Evolutionary conservation across 1,140 invertebrate genomes (phyloP), one percentile per base, ranked within the genome.

Genomic region (Dreissena polymorpha): DNA sequence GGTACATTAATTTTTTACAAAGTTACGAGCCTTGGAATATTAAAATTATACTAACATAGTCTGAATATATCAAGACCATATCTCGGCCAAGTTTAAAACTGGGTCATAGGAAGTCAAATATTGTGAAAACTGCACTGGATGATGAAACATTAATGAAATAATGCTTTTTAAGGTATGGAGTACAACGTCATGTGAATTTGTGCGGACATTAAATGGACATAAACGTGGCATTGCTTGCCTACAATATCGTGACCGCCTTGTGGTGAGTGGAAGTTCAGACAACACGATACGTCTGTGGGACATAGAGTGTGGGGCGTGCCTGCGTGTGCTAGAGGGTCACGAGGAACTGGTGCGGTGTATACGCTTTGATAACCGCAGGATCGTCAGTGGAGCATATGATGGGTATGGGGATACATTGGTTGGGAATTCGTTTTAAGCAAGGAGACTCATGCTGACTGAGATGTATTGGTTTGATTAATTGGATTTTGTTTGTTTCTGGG

Each of bases 241-340:
- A 51, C 99, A 99, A 93, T 99, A 99, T 94, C 94, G 98, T 76
- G 98, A 99, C 94, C 95, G 98, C 83, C 95, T 99, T 49, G 98
- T 99, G 12, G 99, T 99, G 72, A 99, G 98, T 93, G 99, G 99
- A 75, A 99, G 98, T 90, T 99, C 98, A 79, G 99, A 99, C 94
- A 99, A 99, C 94, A 99, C 99, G 0, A 99, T 99, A 88, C 95
- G 98, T 87, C 94, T 99, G 85, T 99, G 99, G 99, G 99, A 99
- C 93, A 99, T 99, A 91, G 98, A 99, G 94, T 98, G 97, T 93
- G 99, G 98, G 69, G 97, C 97, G 76, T 99, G 99, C 94, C 94
- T 99, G 74, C 95, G 99, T 79, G 97, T 99, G 60, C 94, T 99
- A n/a, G 99, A 99, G 94, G 99, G 99, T 0, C 99, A 99, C 90